Base-by-base conservation (phyloP, 2,888 invertebrate genomes). In the Caenorhabditis sp. region DNA sequence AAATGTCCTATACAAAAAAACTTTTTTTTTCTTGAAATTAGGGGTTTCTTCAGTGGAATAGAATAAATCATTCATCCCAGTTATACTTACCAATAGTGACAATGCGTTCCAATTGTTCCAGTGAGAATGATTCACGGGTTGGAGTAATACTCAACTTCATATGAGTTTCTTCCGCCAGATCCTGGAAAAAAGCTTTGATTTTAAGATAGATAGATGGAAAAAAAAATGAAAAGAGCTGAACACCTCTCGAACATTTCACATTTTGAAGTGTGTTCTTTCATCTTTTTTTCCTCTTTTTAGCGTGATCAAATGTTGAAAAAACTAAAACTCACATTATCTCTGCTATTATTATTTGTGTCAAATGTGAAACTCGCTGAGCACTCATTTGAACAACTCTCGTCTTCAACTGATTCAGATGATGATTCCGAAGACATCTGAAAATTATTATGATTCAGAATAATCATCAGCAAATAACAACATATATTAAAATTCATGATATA, bases 331-430 rank as follows among this genome's bases (percentile, higher is more conserved):
- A 43, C 43, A 36, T 73, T 63, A 54, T 70, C 63, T 38, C 67
- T 59, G 63, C 67, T 77, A 58, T 82, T 82, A 66, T 82, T 82
- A 63, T 80, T 82, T 20, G 80, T 75, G 60, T 80, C 82, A 43
- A 78, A 80, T 36, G 82, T 82, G 72, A 82, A 82, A 17, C 78
- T 78, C 20, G 74, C 82, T 12, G 82, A 80, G 60, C 82, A 82
- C 25, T 78, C 78, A 20, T 79, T 77, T 17, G 79, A 77, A 38
- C 72, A 69, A 38, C 69, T 70, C 31, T 79, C 79, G 38, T 79
- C 79, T 59, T 77, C 79, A 4, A 71, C 71, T 21, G 79, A 77
- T 54, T 73, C 73, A 21, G 79, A 72, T 27, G 76, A 75, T 26
- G 75, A 65, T 20, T 70, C 68, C 4, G 75, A 71, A n/a, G 75